These are phyloP conservation scores for Andrena fulva DNA, from an alignment of 2,888 invertebrate species.

Conservation along the genomic window DNA sequence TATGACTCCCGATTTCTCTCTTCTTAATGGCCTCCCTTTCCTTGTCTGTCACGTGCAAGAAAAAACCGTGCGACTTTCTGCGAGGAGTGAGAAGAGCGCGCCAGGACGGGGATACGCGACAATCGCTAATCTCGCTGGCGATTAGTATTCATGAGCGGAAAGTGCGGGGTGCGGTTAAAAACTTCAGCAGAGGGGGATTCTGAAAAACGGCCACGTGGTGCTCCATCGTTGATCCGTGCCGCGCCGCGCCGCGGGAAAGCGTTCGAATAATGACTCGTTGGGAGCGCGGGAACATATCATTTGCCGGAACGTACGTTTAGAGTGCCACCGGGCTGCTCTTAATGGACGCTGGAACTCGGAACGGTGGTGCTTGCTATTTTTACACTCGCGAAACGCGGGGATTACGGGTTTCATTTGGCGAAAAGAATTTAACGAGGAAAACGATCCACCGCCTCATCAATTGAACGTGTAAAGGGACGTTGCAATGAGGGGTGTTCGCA, in stretches of 20 bases:
- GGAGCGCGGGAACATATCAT: slow-evolving; percentile 12
- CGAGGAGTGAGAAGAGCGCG: neutral
- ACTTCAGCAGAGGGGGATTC: neutral
- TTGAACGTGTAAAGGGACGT: neutral
- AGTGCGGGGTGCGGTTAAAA: neutral
- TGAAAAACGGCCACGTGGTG: neutral
- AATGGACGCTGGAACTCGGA: neutral
- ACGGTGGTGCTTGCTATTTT: neutral
- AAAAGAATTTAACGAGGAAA: slow-evolving; percentile 7
- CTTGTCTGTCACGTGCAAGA: neutral
- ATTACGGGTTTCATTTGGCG: neutral
- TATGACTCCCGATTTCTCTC: neutral
- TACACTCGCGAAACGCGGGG: slow-evolving; percentile 1
- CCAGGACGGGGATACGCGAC: neutral
- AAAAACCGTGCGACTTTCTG: neutral
- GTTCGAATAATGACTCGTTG: slow-evolving; percentile 22
- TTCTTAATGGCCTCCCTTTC: neutral
- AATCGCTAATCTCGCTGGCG: neutral
- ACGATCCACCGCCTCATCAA: slow-evolving; percentile 10
- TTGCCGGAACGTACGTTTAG: neutral
- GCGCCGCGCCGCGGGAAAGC: slow-evolving; percentile 17
- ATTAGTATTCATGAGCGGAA: slow-evolving; percentile 21
- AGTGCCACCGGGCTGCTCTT: neutral
- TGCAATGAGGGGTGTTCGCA: neutral
- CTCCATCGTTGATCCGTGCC: slow-evolving; percentile 24